Base-by-base conservation (phyloP, 2,888 invertebrate genomes). In the Torymus aiolomorphi region DNA sequence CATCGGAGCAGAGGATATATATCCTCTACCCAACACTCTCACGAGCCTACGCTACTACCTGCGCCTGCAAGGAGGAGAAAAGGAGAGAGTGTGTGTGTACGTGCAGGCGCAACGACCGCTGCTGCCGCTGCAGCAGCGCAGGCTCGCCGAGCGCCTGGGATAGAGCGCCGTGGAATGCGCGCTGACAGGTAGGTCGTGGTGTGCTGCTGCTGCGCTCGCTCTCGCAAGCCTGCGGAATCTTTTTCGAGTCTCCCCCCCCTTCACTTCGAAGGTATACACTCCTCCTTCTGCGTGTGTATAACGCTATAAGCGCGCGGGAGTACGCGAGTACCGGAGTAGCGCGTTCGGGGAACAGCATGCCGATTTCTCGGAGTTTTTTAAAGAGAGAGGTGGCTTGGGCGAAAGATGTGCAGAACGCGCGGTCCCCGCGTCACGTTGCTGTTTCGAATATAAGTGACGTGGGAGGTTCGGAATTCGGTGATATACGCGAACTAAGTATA, bases 131-230 rank as follows among this genome's bases (percentile, higher is more conserved):
- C 11, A 5, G n/a, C 12, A 8, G 20, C 70, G 57, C 16, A 8
- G 57, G 14, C 42, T n/a, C 24, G 16, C 65, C 73, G 62, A 42
- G 66, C 82, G 82, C 83, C 86, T 85, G 85, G 84, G 83, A 86
- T 84, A 59, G 51, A 72, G 71, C 82, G 87, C 42, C 42, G 42
- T 88, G 88, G 87, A 88, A 89, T 88, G 88, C 85, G 86, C 86
- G 87, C 88, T 87, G 87, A 88, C 88, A 88, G 88, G 89, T 88
- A 87, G 80, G 77, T 74, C 80, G 76, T 62, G 61, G 57, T 42
- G 42, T 42, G 42, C 20, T 42, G 42, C 42, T 42, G 5, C 42
- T 20, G 42, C 1, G 8, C 8, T 1, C 42, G 42, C 42, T 42
- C 42, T 42, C 42, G 5, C 20, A 4, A 5, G 24, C 42, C 66